A percentile compares a stretch with the other conserved stretches of the same genome.
Conservation (phyloP, 2,888 invertebrate genomes). For the Chrysolina americana region DNA sequence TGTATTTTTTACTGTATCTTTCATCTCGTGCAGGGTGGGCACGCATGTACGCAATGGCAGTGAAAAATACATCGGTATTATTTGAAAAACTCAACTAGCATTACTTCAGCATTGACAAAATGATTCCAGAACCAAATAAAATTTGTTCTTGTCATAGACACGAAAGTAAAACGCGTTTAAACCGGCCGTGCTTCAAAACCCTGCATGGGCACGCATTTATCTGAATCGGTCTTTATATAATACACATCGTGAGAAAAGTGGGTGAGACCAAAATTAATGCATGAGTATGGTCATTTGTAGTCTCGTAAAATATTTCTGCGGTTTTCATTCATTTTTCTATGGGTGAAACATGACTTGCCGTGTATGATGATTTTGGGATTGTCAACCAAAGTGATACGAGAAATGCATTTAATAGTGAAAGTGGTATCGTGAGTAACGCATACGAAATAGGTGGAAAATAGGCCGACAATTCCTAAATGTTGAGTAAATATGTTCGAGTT, state of each 20-base stretch:
- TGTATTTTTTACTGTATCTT: no score
- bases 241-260: neutral
- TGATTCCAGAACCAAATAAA: no score
- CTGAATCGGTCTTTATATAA: no score
- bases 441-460: neutral
- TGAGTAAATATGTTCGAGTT: neutral
- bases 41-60: no score
- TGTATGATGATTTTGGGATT: slow-evolving; percentile 31
- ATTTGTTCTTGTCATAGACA: no score
- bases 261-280: neutral
- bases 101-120: no score
- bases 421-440: slow-evolving; percentile 10
- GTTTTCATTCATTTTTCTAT: slow-evolving; percentile 25
- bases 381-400: slow-evolving; percentile 32
- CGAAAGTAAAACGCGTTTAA: no score
- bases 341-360: neutral
- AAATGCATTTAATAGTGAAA: slow-evolving; percentile 37
- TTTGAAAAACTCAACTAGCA: no score
- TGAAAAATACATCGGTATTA: no score
- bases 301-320: slow-evolving; percentile 10
- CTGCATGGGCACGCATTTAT: no score
- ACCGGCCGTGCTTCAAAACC: no score
- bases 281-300: neutral
- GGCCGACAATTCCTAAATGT: slow-evolving; percentile 14
- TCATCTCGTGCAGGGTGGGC: no score